These are phyloP conservation scores for Loris lydekkerianus DNA, from an alignment of 2,797 vertebrate species.

Conservation along the genomic window DNA sequence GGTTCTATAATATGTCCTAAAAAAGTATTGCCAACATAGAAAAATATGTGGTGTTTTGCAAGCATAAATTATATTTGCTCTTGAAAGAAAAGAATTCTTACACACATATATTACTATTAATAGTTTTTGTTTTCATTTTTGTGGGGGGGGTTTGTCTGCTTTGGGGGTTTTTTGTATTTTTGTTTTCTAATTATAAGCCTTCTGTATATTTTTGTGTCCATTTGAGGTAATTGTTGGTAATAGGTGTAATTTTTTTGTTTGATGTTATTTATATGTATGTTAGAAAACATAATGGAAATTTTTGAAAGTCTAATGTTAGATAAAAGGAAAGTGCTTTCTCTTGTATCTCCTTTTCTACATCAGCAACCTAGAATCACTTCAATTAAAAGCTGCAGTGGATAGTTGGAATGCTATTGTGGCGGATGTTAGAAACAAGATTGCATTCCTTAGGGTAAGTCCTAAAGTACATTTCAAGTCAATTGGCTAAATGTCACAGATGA, in stretches of 20 bases:
- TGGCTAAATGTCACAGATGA: background rate
- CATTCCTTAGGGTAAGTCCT: constrained; percentile 82
- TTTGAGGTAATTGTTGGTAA: constrained; percentile 46
- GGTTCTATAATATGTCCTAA: constrained; percentile 16
- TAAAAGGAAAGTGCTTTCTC: background rate
- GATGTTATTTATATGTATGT: constrained; percentile 37
- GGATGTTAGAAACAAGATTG: constrained; percentile 84
- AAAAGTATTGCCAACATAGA: background rate
- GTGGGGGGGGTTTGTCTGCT: too few species aligned
- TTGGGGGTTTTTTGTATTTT: too few species aligned
- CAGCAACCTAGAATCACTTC: constrained; percentile 83
- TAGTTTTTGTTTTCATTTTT: constrained; percentile 32
- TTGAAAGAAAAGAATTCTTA: constrained; percentile 18
- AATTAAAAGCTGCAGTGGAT: constrained; percentile 82
- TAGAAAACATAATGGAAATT: constrained; percentile 52
- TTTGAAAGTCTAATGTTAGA: constrained; percentile 34
- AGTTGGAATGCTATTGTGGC: constrained; percentile 84
- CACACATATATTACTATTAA: background rate
- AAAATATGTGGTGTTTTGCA: constrained; percentile 27
- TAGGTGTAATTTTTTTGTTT: constrained; percentile 62
- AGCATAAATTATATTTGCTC: constrained; percentile 17
- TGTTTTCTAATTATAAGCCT: background rate
- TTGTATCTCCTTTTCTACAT: constrained; percentile 58
- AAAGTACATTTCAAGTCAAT: constrained; percentile 19
- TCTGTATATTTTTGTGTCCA: background rate